A percentile compares a stretch with the other conserved stretches of the same genome.
These are phyloP conservation scores for Albula goreensis DNA, from an alignment of 2,113 vertebrate genomes.

Conservation along the genomic window DNA sequence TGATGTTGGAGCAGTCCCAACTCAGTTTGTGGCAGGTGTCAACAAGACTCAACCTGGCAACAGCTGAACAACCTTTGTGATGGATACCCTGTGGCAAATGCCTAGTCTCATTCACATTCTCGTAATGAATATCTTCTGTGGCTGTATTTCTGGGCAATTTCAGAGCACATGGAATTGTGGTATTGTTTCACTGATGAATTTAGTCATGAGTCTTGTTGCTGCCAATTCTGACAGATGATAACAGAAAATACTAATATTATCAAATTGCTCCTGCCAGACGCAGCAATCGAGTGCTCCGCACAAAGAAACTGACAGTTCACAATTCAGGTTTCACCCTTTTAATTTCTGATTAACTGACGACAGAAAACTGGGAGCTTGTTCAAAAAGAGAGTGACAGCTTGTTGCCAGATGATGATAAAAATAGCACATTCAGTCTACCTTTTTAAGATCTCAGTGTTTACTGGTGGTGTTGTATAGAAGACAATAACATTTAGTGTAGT, in stretches of 20 bases:
- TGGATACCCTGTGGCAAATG: background rate
- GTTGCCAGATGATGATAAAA: slow-evolving; percentile 15
- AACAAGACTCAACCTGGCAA: background rate
- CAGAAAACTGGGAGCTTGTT: background rate
- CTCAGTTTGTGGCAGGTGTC: background rate
- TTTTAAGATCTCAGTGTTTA: slow-evolving; percentile 45
- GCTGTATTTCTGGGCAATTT: background rate
- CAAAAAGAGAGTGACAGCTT: background rate
- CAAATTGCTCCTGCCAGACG: background rate
- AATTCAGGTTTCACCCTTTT: background rate
- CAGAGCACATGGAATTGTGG: background rate
- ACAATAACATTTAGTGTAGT: slow-evolving; percentile 50
- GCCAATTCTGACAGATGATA: slow-evolving; percentile 4
- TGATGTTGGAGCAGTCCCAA: background rate
- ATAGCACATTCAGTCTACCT: slow-evolving; percentile 1
- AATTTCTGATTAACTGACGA: slow-evolving; percentile 1
- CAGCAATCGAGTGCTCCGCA: background rate
- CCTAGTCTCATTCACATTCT: background rate
- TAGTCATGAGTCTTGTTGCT: background rate
- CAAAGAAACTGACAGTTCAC: background rate
- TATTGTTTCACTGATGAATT: background rate
- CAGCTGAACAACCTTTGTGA: background rate
- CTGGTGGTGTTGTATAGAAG: slow-evolving; percentile 36
- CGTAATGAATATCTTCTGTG: background rate
- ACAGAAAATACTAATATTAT: background rate